These are phyloP conservation scores for Oceanites oceanicus DNA, from an alignment of 2,113 vertebrate genomes.

Conservation along the genomic window DNA sequence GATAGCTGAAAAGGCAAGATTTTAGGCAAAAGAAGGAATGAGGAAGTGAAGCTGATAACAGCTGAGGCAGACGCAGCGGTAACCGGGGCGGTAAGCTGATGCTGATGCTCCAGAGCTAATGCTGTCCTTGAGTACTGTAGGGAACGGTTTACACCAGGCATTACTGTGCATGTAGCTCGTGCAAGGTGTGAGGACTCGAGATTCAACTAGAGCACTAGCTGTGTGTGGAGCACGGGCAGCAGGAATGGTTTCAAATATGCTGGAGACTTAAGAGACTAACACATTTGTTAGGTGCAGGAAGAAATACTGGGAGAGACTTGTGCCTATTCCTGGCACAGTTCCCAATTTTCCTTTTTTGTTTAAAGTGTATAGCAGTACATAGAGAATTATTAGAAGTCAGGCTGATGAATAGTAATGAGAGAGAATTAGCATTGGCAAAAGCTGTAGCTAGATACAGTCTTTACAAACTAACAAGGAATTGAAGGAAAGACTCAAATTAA, in stretches of 20 bases:
- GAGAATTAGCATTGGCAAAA: too few relatives aligned
- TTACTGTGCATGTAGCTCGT: too few relatives aligned
- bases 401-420: background rate
- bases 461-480: background rate
- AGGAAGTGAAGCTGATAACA: background rate
- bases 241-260: background rate
- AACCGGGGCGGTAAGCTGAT: background rate
- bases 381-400: background rate
- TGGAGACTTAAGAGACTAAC: background rate
- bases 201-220: background rate
- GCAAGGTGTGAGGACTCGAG: background rate
- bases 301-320: background rate
- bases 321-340: background rate
- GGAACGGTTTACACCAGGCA: accelerated
- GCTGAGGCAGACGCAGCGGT: background rate
- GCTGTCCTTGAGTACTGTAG: background rate
- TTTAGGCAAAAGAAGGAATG: background rate
- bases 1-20: background rate
- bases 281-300: background rate
- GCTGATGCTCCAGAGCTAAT: background rate
- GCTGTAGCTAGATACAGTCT: background rate
- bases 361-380: too few relatives aligned
- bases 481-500: background rate
- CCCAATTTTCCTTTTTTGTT: too few relatives aligned
- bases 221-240: background rate